These are phyloP conservation scores for Drosophila acutilabella DNA, from an alignment of 2,888 invertebrate species.

Conservation along the genomic window DNA sequence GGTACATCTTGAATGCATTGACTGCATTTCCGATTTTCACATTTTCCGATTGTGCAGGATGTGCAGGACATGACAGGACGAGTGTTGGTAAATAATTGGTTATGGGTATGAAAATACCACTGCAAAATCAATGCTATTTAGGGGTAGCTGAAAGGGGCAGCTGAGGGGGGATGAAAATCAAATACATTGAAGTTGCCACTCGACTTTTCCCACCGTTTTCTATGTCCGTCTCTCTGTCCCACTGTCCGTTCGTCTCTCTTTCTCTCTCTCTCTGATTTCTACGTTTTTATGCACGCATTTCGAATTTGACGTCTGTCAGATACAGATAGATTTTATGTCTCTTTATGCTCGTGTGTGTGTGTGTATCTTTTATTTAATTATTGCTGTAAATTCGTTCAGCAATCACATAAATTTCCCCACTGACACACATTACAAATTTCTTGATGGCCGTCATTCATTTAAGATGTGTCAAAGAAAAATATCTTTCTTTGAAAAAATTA, in stretches of 20 bases:
- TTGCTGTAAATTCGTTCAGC: constrained; percentile 67
- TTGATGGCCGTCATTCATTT: constrained; percentile 56
- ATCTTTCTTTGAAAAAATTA: constrained; percentile 26
- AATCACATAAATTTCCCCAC: constrained; percentile 65
- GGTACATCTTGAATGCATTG: constrained; percentile 57
- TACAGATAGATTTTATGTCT: constrained; percentile 62
- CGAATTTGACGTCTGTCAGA: constrained; percentile 70
- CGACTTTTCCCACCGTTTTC: constrained; percentile 61
- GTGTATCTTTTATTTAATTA: constrained; percentile 71
- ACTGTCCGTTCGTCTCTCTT: constrained; percentile 15
- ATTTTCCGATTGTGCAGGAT: constrained; percentile 56
- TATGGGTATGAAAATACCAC: constrained; percentile 53
- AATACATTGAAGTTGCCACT: constrained; percentile 56
- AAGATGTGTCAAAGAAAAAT: constrained; percentile 37
- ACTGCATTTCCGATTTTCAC: constrained; percentile 68
- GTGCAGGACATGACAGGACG: constrained; percentile 47
- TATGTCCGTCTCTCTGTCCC: constrained; percentile 10
- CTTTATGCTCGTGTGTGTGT: constrained; percentile 32
- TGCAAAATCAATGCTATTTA: constrained; percentile 16
- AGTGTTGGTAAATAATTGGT: constrained; percentile 78
- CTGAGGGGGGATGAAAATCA: constrained; percentile 39
- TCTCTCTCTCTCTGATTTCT: constrained; percentile 56
- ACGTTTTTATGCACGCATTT: constrained; percentile 76
- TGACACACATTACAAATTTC: constrained; percentile 49
- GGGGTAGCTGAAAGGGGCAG: constrained; percentile 17